Evolutionary conservation across 2,113 vertebrate species (phyloP), one percentile per base, ranked within the genome.

Genomic region (Oncorhynchus kisutch): DNA sequence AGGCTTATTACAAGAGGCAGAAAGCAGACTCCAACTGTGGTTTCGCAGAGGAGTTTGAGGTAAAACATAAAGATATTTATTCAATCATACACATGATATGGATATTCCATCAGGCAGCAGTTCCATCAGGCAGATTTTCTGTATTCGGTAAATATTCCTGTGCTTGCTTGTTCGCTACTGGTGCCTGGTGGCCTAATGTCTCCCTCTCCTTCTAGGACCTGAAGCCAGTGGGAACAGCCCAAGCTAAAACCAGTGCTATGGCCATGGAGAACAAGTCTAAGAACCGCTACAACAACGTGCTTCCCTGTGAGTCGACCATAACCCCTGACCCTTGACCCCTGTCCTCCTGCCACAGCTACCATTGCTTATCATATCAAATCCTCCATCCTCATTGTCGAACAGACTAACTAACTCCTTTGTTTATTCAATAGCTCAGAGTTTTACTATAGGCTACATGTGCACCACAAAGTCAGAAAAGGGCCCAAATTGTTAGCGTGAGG

Each of bases 1-100:
- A 96, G 76, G 84, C 89, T 3, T 96, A 99, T 86, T 98, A 95
- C 84, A 96, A 88, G 87, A 97, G 95, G 79, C 96, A 97, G 86
- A 95, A 93, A 78, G 96, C 96, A 0, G 95, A 99, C 84, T 96
- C 95, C 77, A 98, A 95, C 89, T 99, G 96, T 84, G 97, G 98
- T 60, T 99, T 98, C 78, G 96, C 96, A n/a, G 96, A 96, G 81
- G 96, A 99, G 69, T 99, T 96, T 77, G 97, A 98, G 91, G 98
- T 98, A 82, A 88, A 77, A 69, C 67, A 20, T 24, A 18, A 48
- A 48, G n/a, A 4, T 54, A 54, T 16, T 54, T 54, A 14, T 45
- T 45, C 9, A 45, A 18, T 18, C 51, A 54, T 54, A 54, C 51
- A 18, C 51, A 54, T 54, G 51, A 5, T 54, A 54, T 54, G 16